phyloP scores from a whole-genome alignment of 2,113 vertebrate species.

The Danionella cerebrum region DNA sequence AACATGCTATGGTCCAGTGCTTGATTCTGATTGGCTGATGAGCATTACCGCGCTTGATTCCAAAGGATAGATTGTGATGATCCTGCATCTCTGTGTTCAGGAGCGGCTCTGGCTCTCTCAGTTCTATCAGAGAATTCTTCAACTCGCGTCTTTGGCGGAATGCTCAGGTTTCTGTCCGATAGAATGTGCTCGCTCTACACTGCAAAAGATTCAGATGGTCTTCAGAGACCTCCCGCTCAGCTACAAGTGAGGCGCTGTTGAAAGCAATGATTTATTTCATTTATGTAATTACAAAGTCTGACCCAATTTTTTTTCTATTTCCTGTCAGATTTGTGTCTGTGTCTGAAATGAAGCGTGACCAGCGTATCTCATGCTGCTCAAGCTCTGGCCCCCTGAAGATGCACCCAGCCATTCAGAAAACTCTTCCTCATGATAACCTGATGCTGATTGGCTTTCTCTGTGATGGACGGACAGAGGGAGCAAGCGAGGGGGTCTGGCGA shows the following conservation, averaged over 20 bases:
- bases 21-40: no score
- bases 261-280: no score
- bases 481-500: slow-evolving; percentile 52
- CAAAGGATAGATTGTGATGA: no score
- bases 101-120: slow-evolving; percentile 43
- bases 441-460: slow-evolving; percentile 73
- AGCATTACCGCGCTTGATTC: no score
- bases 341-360: slow-evolving; percentile 63
- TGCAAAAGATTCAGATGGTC: slow-evolving; percentile 24
- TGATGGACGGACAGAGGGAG: slow-evolving; percentile 37
- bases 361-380: slow-evolving; percentile 68
- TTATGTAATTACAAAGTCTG: no score
- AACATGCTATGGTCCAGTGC: no score
- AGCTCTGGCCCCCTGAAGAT: slow-evolving; percentile 73
- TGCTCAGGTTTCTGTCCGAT: no score
- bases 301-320: no score
- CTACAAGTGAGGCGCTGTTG: slow-evolving; percentile 58
- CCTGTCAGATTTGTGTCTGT: slow-evolving; percentile 45
- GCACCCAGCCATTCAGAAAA: slow-evolving; percentile 43
- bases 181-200: slow-evolving; percentile 5
- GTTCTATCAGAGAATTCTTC: no score
- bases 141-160: no score
- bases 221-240: slow-evolving; percentile 43
- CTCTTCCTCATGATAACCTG: slow-evolving; percentile 63
- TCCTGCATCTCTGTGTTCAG: slow-evolving; percentile 16